phyloP scores from a whole-genome alignment of 2,113 vertebrate species.

The Gnathonemus echidnorhynchus region DNA sequence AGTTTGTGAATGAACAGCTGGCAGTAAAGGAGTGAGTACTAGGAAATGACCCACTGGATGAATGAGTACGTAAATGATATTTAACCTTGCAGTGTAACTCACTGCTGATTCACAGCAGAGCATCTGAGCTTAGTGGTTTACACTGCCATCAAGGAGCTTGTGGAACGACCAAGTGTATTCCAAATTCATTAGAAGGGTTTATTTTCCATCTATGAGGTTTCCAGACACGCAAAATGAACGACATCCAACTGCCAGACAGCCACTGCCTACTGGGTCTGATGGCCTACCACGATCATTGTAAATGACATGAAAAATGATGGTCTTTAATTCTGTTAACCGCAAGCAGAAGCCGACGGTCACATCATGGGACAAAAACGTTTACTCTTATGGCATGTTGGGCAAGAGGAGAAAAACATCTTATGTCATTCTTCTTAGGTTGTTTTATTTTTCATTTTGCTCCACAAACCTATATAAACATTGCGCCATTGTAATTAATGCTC shows the following conservation, averaged over 20 bases:
- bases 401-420: not conserved
- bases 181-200: not conserved
- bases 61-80: not conserved
- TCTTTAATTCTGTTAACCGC: slow-evolving; percentile 1
- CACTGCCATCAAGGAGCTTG: not conserved
- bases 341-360: slow-evolving; percentile 1
- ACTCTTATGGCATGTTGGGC: not conserved
- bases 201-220: slow-evolving; percentile 3
- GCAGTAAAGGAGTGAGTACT: not conserved
- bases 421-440: not conserved
- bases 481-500: not conserved
- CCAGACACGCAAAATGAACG: not conserved
- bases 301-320: not conserved
- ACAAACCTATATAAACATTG: not conserved
- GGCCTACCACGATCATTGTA: not conserved
- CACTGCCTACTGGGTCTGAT: not conserved
- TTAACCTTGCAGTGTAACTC: not conserved
- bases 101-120: not conserved
- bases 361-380: not conserved
- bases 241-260: not conserved
- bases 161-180: not conserved
- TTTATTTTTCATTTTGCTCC: not conserved
- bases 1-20: slow-evolving; percentile 6
- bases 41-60: not conserved
- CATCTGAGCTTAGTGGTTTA: not conserved